Evolutionary conservation across 2,797 vertebrate genomes (phyloP).

Genomic region (Sebastes cheni): DNA sequence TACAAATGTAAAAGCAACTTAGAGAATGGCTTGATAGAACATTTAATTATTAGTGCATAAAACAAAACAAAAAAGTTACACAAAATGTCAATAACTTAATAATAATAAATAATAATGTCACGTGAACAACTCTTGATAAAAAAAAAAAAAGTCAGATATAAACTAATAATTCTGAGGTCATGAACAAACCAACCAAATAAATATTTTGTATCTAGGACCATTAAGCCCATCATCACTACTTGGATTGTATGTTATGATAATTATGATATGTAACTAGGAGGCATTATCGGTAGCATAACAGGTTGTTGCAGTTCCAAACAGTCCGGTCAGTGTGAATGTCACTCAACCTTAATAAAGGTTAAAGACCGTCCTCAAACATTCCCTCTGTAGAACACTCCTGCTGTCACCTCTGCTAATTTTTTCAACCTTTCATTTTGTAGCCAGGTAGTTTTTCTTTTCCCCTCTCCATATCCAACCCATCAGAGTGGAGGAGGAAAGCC

Average conservation of each 20-base stretch:
- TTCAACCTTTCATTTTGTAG: conserved; percentile 28
- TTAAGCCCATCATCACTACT: neutral
- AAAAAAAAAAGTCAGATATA: neutral
- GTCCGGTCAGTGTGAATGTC: neutral
- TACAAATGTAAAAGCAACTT: neutral
- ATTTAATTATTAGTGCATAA: neutral
- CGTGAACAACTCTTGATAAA: neutral
- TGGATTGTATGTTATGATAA: neutral
- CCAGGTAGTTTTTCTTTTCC: conserved; percentile 10
- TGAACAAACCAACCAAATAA: neutral
- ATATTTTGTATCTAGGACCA: neutral
- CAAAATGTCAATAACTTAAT: neutral
- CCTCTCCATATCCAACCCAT: conserved; percentile 37
- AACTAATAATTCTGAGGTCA: neutral
- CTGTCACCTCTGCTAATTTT: conserved; percentile 22
- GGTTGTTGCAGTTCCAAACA: neutral
- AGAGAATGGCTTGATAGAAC: neutral
- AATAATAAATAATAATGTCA: neutral
- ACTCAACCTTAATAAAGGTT: conserved; percentile 21
- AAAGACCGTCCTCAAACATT: conserved; percentile 27
- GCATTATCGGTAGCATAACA: neutral
- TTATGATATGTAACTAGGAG: neutral
- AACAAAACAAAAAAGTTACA: neutral
- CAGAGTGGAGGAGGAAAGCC: conserved; percentile 41
- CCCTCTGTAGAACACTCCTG: conserved; percentile 3